phyloP scores from a whole-genome alignment of 2,113 vertebrate species.

The Rhynchomys soricoides region DNA sequence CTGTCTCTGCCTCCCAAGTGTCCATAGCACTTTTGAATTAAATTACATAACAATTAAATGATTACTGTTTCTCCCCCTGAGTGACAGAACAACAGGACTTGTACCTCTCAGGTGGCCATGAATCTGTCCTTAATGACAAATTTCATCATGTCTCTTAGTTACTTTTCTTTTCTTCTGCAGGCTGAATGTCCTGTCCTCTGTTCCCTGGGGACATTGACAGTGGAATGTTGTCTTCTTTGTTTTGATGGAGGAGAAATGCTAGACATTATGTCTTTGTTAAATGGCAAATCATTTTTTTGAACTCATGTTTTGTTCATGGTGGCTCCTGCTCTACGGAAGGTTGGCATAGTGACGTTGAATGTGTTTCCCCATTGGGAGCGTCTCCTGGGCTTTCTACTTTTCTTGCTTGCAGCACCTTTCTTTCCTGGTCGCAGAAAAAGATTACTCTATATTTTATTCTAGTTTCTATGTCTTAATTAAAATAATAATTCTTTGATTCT shows the following conservation, averaged over 20 bases:
- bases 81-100: background rate
- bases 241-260: background rate
- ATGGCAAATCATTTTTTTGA: background rate
- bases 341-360: background rate
- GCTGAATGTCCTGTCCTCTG: background rate
- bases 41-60: background rate
- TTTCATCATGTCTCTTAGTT: background rate
- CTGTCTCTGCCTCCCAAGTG: too few relatives aligned
- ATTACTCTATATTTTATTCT: constrained; percentile 45
- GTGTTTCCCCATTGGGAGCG: background rate
- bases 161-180: background rate
- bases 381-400: background rate
- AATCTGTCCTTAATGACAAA: background rate
- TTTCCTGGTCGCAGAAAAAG: background rate
- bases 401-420: background rate
- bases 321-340: background rate
- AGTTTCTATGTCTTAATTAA: constrained; percentile 67
- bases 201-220: background rate
- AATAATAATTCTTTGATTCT: constrained; percentile 60
- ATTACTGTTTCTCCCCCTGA: too few relatives aligned
- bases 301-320: background rate
- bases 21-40: background rate
- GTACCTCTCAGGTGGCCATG: background rate
- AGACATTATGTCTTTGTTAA: background rate
- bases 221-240: background rate